Evolutionary conservation across 1,140 invertebrate species (phyloP), one percentile per base, ranked within the genome.

Genomic region (Campoletis sonorensis): DNA sequence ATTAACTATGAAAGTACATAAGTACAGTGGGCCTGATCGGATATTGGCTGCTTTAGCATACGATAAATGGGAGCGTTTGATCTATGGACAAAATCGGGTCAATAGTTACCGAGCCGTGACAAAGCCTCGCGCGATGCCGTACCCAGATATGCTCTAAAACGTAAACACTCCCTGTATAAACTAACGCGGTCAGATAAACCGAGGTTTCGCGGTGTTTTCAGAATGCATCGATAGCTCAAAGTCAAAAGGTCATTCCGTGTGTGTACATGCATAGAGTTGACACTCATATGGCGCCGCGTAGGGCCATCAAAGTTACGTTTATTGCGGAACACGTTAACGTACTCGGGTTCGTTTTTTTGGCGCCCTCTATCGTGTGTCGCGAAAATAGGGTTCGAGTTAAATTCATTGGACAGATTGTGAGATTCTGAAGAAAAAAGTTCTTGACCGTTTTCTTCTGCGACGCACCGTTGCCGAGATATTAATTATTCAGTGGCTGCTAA

Each of bases 81-180:
- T 58, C 54, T n/a, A 58, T 58, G 54, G 54, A 58, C 61, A 27
- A 10, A 64, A 26, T 64, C 54, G 54, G 54, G 54, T 58, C 54
- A 58, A 58, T 58, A 58, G 54, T 64, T 64, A 64, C 61, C 61
- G 61, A 64, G 8, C n/a, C 61, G 61, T 64, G 61, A 64, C 61
- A 64, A 64, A 64, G 61, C n/a, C 11, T 10, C 61, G 51, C 61
- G 61, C 54, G 18, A 26, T 64, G 23, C 61, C 61, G 23, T 23
- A 61, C 58, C 5, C 18, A 16, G 61, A 64, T 27, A 64, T 27
- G 61, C 61, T 64, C 61, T 27, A 27, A 26, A 64, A 64, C 23
- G 61, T 64, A 64, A 64, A 64, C 23, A 64, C 61, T 61, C 58
- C 16, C 58, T 61, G 58, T 61, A 23, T 61, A 61, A 61, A 61